Conservation (phyloP, 2,113 vertebrate genomes). For the Felis catus region F.catus_Fca126_mat1.0 CM031419.1:154078501-154079000, state of each 20-base stretch:
- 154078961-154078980: no score
- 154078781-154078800: not conserved
- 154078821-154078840: no score
- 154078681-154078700: not conserved
- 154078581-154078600: not conserved
- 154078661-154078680: not conserved
- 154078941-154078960: no score
- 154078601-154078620: slow-evolving; percentile 25
- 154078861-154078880: no score
- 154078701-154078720: slow-evolving; percentile 31
- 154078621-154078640: not conserved
- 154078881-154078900: no score
- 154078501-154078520: no score
- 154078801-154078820: not conserved
- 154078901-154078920: no score
- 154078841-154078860: no score
- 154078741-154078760: not conserved
- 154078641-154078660: not conserved
- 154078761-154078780: not conserved
- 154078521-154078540: no score
- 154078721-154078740: not conserved
- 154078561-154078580: not conserved
- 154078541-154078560: no score
- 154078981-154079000: no score
- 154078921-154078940: no score